Conservation (phyloP, 2,797 vertebrate genomes). For the Oophaga sylvatica region DNA sequence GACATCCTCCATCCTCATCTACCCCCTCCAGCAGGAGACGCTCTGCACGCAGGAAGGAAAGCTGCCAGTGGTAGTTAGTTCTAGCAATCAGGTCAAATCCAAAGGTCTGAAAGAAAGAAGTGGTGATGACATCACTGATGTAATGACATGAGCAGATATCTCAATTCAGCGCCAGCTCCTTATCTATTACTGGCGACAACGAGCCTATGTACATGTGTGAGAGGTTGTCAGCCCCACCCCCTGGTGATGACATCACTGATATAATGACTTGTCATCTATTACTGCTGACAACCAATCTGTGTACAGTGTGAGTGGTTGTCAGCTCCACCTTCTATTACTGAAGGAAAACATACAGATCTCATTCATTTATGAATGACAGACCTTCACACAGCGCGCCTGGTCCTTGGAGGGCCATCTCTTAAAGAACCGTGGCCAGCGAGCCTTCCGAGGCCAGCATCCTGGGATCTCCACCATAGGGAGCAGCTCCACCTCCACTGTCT, state of each 20-base stretch:
- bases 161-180: too few relatives aligned
- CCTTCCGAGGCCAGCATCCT: slow-evolving; percentile 78
- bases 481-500: slow-evolving; percentile 78
- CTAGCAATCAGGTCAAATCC: slow-evolving; percentile 82
- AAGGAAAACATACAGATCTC: not conserved
- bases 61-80: slow-evolving; percentile 83
- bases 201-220: too few relatives aligned
- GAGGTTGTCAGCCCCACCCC: too few relatives aligned
- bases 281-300: not conserved
- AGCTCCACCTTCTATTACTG: not conserved
- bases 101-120: slow-evolving; percentile 73
- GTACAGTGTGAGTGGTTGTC: not conserved
- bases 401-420: slow-evolving; percentile 77
- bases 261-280: not conserved
- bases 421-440: slow-evolving; percentile 77
- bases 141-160: too few relatives aligned
- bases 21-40: slow-evolving; percentile 77
- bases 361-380: not conserved
- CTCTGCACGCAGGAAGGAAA: slow-evolving; percentile 81
- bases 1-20: slow-evolving; percentile 83
- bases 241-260: too few relatives aligned
- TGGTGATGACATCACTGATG: not conserved
- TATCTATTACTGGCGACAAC: too few relatives aligned
- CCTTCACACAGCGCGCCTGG: slow-evolving; percentile 69
- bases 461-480: slow-evolving; percentile 79